These are phyloP conservation scores for Cataglyphis altisquamis DNA, from an alignment of 2,888 invertebrate genomes.

Conservation along the genomic window DNA sequence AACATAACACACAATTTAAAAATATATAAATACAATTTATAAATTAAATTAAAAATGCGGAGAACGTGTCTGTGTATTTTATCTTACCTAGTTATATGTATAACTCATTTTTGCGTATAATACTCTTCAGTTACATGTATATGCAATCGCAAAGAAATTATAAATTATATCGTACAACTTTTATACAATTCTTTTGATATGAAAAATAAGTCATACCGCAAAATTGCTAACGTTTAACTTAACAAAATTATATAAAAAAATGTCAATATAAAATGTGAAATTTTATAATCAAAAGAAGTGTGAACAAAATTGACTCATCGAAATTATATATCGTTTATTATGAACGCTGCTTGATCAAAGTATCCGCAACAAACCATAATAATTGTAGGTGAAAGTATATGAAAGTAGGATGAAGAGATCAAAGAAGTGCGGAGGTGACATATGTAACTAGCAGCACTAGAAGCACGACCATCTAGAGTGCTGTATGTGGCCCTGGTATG, in stretches of 20 bases:
- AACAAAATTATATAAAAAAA: neutral
- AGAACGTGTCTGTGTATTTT: neutral
- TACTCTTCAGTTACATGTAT: neutral
- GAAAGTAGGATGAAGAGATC: conserved; percentile 4
- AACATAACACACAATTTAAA: neutral
- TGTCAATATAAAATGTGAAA: neutral
- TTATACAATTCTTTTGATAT: neutral
- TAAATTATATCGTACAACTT: neutral
- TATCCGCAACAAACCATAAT: neutral
- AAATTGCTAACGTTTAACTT: neutral
- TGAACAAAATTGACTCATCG: neutral
- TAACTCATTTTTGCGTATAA: neutral
- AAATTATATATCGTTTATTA: neutral
- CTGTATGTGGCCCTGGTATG: conserved; percentile 83
- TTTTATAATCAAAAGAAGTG: neutral
- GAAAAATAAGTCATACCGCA: neutral
- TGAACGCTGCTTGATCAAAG: neutral
- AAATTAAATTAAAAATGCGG: neutral
- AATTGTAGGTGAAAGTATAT: conserved; percentile 25
- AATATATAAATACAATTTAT: neutral
- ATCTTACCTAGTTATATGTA: neutral
- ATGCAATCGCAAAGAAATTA: neutral
- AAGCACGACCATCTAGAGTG: conserved; percentile 61
- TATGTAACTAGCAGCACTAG: conserved; percentile 24
- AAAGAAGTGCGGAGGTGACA: conserved; percentile 60